phyloP scores from a whole-genome alignment of 2,113 vertebrate species.

The Panurus biarmicus region DNA sequence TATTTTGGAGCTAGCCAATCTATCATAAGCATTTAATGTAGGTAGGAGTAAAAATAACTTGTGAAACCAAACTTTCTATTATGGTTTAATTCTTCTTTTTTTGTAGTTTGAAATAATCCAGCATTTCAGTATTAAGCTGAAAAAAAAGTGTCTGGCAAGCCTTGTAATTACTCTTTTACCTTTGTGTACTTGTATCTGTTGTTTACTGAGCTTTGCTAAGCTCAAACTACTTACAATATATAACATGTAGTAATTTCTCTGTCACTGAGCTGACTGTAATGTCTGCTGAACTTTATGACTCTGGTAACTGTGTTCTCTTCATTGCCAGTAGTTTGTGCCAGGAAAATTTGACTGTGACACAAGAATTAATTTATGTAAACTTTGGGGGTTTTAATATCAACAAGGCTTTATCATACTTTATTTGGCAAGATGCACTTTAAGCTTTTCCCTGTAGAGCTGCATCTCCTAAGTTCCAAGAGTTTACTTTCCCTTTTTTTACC shows the following conservation, averaged over 20 bases:
- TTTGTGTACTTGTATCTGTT: neutral
- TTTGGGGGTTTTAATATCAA: slow-evolving; percentile 40
- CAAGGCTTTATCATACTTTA: slow-evolving; percentile 68
- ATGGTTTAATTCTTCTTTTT: neutral
- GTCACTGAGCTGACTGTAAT: slow-evolving; percentile 22
- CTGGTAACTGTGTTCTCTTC: slow-evolving; percentile 59
- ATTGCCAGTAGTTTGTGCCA: slow-evolving; percentile 60
- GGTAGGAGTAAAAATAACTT: neutral
- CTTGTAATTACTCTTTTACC: neutral
- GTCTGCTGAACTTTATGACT: slow-evolving; percentile 45
- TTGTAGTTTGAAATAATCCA: neutral
- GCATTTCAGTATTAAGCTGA: neutral
- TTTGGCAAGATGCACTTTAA: slow-evolving; percentile 62
- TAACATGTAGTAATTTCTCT: neutral
- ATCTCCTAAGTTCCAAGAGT: slow-evolving; percentile 24
- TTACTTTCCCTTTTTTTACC: neutral
- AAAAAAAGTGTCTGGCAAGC: neutral
- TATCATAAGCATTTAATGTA: neutral
- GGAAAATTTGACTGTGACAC: slow-evolving; percentile 70
- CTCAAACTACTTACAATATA: neutral
- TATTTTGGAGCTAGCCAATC: neutral
- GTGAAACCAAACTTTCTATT: neutral
- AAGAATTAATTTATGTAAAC: slow-evolving; percentile 68
- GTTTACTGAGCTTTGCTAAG: neutral
- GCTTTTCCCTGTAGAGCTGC: slow-evolving; percentile 45